These are phyloP conservation scores for Pempheris klunzingeri DNA, from an alignment of 2,797 vertebrate genomes.

Conservation along the genomic window DNA sequence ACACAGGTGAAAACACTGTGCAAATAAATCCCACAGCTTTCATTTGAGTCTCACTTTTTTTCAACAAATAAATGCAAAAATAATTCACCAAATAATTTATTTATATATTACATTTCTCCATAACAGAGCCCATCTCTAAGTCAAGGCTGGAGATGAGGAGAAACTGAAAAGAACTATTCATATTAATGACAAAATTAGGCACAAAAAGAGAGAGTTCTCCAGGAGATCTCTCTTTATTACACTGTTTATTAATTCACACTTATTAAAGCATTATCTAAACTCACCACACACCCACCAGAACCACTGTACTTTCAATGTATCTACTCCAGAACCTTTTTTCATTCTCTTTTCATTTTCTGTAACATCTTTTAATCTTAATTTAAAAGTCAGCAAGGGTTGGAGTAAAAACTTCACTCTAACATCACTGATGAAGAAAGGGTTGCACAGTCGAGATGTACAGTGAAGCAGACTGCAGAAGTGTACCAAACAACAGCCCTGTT, in stretches of 20 bases:
- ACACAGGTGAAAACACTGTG: slow-evolving; percentile 24
- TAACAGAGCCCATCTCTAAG: slow-evolving; percentile 14
- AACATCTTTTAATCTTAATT: slow-evolving; percentile 31
- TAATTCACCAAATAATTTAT: slow-evolving; percentile 37
- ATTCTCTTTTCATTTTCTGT: too few species aligned
- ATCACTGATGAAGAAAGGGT: background rate
- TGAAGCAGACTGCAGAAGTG: slow-evolving; percentile 8
- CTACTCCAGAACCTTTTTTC: background rate
- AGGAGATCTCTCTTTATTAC: slow-evolving; percentile 16
- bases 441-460: slow-evolving; percentile 31
- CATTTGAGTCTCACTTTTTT: slow-evolving; percentile 40
- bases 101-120: slow-evolving; percentile 38
- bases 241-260: slow-evolving; percentile 26
- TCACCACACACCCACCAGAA: background rate
- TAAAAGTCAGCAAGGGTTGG: background rate
- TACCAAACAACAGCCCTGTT: slow-evolving; percentile 39
- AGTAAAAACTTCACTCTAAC: slow-evolving; percentile 2
- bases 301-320: background rate
- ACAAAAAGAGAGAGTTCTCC: background rate
- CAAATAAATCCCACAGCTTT: slow-evolving; percentile 49
- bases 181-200: slow-evolving; percentile 14
- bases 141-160: slow-evolving; percentile 9
- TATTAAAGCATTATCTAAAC: slow-evolving; percentile 20
- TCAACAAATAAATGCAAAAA: slow-evolving; percentile 48
- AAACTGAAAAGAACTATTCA: slow-evolving; percentile 7